These are phyloP conservation scores for Clivina fossor DNA, from an alignment of 2,888 invertebrate species.

Conservation along the genomic window DNA sequence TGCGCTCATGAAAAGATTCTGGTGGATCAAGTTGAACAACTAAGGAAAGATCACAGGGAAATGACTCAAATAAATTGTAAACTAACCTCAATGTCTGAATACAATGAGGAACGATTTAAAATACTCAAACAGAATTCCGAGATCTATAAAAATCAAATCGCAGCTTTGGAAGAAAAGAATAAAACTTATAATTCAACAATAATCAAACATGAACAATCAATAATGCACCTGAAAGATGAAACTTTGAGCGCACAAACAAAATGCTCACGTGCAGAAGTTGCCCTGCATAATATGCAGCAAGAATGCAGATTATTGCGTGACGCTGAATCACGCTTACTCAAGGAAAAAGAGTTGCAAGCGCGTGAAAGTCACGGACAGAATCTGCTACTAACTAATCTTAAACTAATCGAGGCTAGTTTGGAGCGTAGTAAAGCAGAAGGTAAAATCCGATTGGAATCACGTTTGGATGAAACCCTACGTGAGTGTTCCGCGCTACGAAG, in stretches of 20 bases:
- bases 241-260: conserved; percentile 71
- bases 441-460: conserved; percentile 71
- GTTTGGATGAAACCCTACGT: conserved; percentile 74
- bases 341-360: conserved; percentile 78
- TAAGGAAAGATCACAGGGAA: conserved; percentile 74
- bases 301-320: conserved; percentile 79
- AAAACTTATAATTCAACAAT: conserved; percentile 78
- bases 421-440: conserved; percentile 84
- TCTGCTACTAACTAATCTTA: conserved; percentile 79
- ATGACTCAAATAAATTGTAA: conserved; percentile 77
- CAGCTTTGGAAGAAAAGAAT: conserved; percentile 82
- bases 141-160: conserved; percentile 84
- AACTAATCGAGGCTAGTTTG: conserved; percentile 84
- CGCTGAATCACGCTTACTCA: conserved; percentile 72
- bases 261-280: conserved; percentile 73
- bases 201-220: conserved; percentile 83
- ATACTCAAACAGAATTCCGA: conserved; percentile 70
- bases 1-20: conserved; percentile 80
- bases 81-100: conserved; percentile 78
- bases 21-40: conserved; percentile 78
- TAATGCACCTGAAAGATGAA: conserved; percentile 77
- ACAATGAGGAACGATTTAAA: conserved; percentile 81
- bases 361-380: conserved; percentile 80
- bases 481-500: conserved; percentile 78
- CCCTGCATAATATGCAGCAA: conserved; percentile 68